A percentile compares a stretch with the other conserved stretches of the same genome.
phyloP scores from a whole-genome alignment of 2,888 invertebrate species.

The Odontocolon sp. region DNA sequence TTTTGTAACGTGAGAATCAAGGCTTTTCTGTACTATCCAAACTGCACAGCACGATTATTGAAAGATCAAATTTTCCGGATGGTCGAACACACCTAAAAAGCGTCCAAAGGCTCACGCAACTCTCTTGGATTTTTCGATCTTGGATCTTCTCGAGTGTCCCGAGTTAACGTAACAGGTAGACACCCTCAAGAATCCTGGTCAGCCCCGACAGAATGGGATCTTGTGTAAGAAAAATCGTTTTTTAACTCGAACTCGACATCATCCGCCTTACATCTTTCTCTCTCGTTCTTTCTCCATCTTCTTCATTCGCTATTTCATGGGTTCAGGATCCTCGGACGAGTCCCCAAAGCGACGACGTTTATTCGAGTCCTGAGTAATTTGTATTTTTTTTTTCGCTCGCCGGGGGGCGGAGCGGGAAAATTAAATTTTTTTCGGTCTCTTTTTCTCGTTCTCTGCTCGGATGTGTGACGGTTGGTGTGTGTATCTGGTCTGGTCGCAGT shows the following conservation, averaged over 20 bases:
- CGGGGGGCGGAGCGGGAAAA: constrained; percentile 72
- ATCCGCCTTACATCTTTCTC: constrained; percentile 48
- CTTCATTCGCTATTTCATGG: constrained; percentile 40
- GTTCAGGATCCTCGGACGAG: constrained; percentile 26
- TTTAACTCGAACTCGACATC: constrained; percentile 68
- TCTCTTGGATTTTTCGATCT: constrained; percentile 11
- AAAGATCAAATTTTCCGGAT: constrained; percentile 72
- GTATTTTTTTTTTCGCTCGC: constrained; percentile 68
- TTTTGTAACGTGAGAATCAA: constrained; percentile 76
- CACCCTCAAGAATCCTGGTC: constrained; percentile 30
- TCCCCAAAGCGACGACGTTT: constrained; percentile 66
- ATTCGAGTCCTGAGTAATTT: constrained; percentile 71
- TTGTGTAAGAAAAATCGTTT: constrained; percentile 73
- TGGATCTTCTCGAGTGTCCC: constrained; percentile 4
- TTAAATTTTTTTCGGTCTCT: constrained; percentile 69
- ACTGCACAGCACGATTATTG: constrained; percentile 14
- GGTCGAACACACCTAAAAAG: constrained; percentile 60
- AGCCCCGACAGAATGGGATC: constrained; percentile 54
- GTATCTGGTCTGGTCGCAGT: constrained; percentile 36
- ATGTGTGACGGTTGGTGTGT: neutral
- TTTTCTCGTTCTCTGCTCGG: constrained; percentile 22
- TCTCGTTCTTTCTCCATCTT: constrained; percentile 2
- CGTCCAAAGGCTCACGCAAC: neutral
- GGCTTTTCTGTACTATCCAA: neutral
- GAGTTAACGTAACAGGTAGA: constrained; percentile 64